Evolutionary conservation across 2,113 vertebrate genomes (phyloP), one percentile per base, ranked within the genome.

Genomic region (Odobenus rosmarus): DNA sequence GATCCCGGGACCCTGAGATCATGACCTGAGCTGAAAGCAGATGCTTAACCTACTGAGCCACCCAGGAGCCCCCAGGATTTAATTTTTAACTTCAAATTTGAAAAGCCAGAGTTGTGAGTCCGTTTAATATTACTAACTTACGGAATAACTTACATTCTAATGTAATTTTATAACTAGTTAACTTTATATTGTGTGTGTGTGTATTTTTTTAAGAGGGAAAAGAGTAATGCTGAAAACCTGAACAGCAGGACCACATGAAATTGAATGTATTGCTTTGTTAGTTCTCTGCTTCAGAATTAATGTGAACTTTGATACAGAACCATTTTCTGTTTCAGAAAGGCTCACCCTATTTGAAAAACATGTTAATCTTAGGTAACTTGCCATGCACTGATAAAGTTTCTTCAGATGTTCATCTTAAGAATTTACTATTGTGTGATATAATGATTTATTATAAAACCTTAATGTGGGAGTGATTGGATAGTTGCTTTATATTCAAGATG

Each of bases 251-350:
- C 18, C 19, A 36, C 21, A 11, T 83, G 39, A 95, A 95, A 84
- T 62, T 72, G 26, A 95, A 33, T 92, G 39, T 24, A 3, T 93
- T 53, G 23, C 19, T 93, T 77, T 82, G 46, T 33, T 82, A 76
- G 49, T 53, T 91, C 13, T 90, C 28, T 21, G 33, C 42, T 88
- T 55, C n/a, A 79, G 62, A 93, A 93, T 87, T 90, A 92, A 51
- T 79, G 15, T 79, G 61, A 92, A 96, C 92, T 90, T 90, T 55
- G 76, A 77, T 74, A 93, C 46, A 74, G 55, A 94, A 77, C n/a
- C 39, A 69, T 57, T 92, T 92, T 96, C 61, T 93, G 42, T 97
- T 92, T 92, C 39, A 69, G 62, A 80, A 84, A 46, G 14, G 59
- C 51, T 92, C 36, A 77, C 39, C 53, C 33, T 87, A 4, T 94